Base-by-base conservation (phyloP, 2,888 invertebrate genomes). In the Pelosia muscerda region DNA sequence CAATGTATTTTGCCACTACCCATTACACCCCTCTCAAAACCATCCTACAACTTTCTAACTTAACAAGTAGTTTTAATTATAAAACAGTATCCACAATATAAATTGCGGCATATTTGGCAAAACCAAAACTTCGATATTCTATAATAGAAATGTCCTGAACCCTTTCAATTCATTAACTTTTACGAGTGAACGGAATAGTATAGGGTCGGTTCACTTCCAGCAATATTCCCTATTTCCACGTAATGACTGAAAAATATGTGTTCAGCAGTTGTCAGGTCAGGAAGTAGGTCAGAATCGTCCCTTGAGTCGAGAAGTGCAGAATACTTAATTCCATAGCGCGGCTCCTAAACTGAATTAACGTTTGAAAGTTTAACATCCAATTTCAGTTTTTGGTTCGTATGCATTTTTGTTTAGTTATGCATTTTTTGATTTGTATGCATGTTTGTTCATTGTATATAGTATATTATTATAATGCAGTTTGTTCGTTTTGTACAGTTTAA, bases 291-390 rank as follows among this genome's bases (percentile, higher is more conserved):
- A 83, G 75, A 78, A 65, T 67, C 68, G 31, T 68, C 71, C 73
- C 71, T 61, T 53, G 73, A 73, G 74, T 68, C 67, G 69, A 69
- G 81, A 82, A 73, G 72, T 68, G 68, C 71, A 70, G 83, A 82
- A 85, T 85, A 82, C 83, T 82, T 86, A 84, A 86, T 86, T 83
- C 80, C 76, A 82, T 82, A 83, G 77, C 81, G 79, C 74, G 70
- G 69, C 58, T 75, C 53, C 57, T 56, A 66, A 75, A 72, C 69
- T 63, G 67, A 69, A 76, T 75, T 66, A 74, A 73, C 75, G 77
- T 82, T 80, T 63, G 69, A 25, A 67, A 72, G 66, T 79, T 69
- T 15, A 42, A 38, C 66, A 63, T 70, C 23, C 59, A 55, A 73
- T 66, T 49, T 56, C 62, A 42, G 65, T 59, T 72, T 76, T 64